Evolutionary conservation across 2,113 vertebrate species (phyloP), one percentile per base, ranked within the genome.

Genomic region (Ageneiosus marmoratus): DNA sequence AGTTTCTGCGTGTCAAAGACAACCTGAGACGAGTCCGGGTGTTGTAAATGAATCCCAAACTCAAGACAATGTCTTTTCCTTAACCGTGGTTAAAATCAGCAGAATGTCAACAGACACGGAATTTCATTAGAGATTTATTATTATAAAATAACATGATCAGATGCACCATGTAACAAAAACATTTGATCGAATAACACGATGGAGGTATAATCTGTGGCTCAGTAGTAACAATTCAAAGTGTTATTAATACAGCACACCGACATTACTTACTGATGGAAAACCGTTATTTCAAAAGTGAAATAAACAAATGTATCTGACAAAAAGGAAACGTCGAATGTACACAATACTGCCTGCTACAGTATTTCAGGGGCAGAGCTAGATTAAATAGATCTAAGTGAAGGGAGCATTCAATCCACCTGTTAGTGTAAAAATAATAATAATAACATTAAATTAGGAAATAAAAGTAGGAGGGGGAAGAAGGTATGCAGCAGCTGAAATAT

Each of bases 1-100:
- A 93, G 73, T 93, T 94, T 87, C 82, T 95, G 60, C 86, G 84
- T 4, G 89, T 91, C 51, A 85, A 84, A 81, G 88, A 91, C 76
- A 87, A 88, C 78, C 89, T 94, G 85, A 85, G 72, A 82, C 89
- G 81, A 34, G 88, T 81, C 77, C 81, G 24, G 4, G 9, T 58
- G 46, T 65, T 53, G 3, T 55, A 24, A 76, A 20, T 7, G 1
- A 3, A 16, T 48, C 67, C 67, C 5, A 15, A 18, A 18, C 18
- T 15, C 8, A n/a, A n/a, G n/a, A n/a, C n/a, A n/a, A n/a, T n/a
- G n/a, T n/a, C n/a, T n/a, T n/a, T n/a, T n/a, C n/a, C n/a, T n/a
- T n/a, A n/a, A n/a, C n/a, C n/a, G n/a, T n/a, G n/a, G n/a, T n/a
- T n/a, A n/a, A n/a, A n/a, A n/a, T n/a, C n/a, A n/a, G n/a, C n/a